Conservation (phyloP, 2,113 vertebrate genomes). For the Cyphomyrus plagiostoma region DNA sequence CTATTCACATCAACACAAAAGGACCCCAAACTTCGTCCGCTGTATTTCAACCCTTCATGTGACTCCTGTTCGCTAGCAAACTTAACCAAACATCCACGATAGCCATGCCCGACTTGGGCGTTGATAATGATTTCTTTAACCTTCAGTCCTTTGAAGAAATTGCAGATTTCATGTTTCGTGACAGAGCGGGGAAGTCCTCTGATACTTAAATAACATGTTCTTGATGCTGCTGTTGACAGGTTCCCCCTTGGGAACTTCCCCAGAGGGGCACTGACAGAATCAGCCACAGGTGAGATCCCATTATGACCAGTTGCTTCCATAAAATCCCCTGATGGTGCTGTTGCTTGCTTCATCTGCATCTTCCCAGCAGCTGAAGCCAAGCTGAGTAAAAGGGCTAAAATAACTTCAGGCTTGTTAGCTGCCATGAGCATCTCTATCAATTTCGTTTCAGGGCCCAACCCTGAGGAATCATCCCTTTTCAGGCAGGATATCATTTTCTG, state of each 20-base stretch:
- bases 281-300: neutral
- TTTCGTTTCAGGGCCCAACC: conserved; percentile 45
- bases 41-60: conserved; percentile 64
- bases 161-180: conserved; percentile 69
- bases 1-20: conserved; percentile 72
- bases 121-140: conserved; percentile 72
- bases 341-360: conserved; percentile 26
- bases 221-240: conserved; percentile 42
- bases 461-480: conserved; percentile 40
- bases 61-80: conserved; percentile 71
- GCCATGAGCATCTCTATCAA: conserved; percentile 1
- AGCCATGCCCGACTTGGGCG: conserved; percentile 52
- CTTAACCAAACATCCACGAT: conserved; percentile 72
- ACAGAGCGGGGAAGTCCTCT: conserved; percentile 75
- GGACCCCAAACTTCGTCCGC: conserved; percentile 63
- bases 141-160: conserved; percentile 71
- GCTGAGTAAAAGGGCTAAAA: conserved; percentile 24
- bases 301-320: neutral
- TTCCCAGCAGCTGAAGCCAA: conserved; percentile 39
- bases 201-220: conserved; percentile 70
- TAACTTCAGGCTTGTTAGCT: neutral
- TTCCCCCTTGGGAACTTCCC: conserved; percentile 19
- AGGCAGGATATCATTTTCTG: conserved; percentile 64
- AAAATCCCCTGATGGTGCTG: neutral
- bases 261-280: neutral